Percentiles rank a stretch among this genome's conserved stretches.
phyloP scores from a whole-genome alignment of 1,140 invertebrate species.

The Drosophila willistoni region DNA sequence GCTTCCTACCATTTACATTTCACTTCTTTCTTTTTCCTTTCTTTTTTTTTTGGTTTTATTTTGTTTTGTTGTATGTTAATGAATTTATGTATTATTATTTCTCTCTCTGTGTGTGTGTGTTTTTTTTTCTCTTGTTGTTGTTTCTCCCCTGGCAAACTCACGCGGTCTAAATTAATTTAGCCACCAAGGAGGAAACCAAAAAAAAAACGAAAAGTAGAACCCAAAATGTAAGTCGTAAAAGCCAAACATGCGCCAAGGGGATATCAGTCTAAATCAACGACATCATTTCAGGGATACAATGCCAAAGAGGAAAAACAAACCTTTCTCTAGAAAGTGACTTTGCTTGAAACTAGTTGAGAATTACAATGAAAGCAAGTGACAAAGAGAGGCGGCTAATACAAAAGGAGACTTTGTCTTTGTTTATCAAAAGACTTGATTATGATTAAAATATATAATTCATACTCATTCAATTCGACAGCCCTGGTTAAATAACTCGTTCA shows the following conservation, averaged over 20 bases:
- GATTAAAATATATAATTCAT: too few species aligned
- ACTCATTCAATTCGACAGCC: background rate
- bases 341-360: too few species aligned
- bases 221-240: constrained; percentile 51
- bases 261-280: constrained; percentile 5
- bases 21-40: too few species aligned
- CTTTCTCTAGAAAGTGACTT: too few species aligned
- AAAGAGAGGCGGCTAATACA: too few species aligned
- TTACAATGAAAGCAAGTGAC: too few species aligned
- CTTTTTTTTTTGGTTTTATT: background rate
- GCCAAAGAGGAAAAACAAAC: too few species aligned
- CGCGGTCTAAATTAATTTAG: constrained; percentile 63
- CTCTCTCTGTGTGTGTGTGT: constrained; percentile 29
- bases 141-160: constrained; percentile 1
- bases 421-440: too few species aligned
- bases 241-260: constrained; percentile 46
- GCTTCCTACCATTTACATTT: background rate
- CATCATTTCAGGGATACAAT: constrained; percentile 17
- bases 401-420: too few species aligned
- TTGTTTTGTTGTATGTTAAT: constrained; percentile 66
- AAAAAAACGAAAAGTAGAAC: background rate
- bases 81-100: constrained; percentile 80
- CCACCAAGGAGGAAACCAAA: constrained; percentile 33
- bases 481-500: constrained; percentile 3
- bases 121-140: constrained; percentile 25